Evolutionary conservation across 2,797 vertebrate species (phyloP).

Genomic region (Oreochromis grahami): DNA sequence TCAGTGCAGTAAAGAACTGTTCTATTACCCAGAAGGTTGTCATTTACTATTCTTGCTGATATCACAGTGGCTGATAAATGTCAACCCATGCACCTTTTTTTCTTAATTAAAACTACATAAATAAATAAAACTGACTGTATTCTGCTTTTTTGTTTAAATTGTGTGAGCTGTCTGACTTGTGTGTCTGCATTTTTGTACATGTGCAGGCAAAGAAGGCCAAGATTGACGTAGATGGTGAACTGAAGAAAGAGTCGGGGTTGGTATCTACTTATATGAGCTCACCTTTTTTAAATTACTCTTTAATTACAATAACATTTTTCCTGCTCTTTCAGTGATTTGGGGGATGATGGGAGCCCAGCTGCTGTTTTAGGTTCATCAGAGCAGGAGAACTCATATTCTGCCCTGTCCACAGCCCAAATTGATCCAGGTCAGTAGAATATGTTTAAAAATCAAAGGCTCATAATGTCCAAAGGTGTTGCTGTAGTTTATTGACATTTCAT

Average conservation of each 20-base stretch:
- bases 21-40: neutral
- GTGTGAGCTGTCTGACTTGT: neutral
- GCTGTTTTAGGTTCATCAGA: slow-evolving; percentile 75
- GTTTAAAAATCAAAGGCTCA: neutral
- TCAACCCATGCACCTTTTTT: neutral
- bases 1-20: neutral
- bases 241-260: slow-evolving; percentile 83
- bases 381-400: slow-evolving; percentile 76
- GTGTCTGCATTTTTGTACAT: slow-evolving; percentile 11
- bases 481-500: neutral
- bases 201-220: slow-evolving; percentile 89
- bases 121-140: neutral
- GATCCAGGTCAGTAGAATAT: slow-evolving; percentile 76
- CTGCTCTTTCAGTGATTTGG: slow-evolving; percentile 35
- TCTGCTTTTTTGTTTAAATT: neutral
- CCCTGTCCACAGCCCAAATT: slow-evolving; percentile 79
- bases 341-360: slow-evolving; percentile 64
- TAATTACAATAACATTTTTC: neutral
- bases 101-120: neutral
- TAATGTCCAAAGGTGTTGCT: neutral
- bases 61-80: neutral
- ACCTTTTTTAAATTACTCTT: neutral
- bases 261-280: neutral
- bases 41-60: neutral
- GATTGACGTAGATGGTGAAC: slow-evolving; percentile 80